phyloP scores from a whole-genome alignment of 2,888 invertebrate genomes.

The Diarsia mendica region DNA sequence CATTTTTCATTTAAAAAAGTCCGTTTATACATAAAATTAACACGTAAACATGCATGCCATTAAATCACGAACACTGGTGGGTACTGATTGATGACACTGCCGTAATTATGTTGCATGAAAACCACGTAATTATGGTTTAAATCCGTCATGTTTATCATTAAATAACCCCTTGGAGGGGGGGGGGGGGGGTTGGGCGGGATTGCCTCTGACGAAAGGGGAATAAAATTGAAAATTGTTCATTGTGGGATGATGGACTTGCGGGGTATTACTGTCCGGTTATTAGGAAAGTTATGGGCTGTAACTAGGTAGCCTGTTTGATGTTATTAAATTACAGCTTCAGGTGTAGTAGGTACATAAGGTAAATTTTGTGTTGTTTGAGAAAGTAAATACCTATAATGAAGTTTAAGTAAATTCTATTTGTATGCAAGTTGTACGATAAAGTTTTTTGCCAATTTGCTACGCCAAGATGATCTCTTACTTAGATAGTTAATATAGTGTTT shows the following conservation, averaged over 20 bases:
- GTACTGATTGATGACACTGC: constrained; percentile 67
- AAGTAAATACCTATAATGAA: too few species aligned
- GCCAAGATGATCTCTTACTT: too few species aligned
- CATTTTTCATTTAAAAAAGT: constrained; percentile 37
- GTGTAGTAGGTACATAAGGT: too few species aligned
- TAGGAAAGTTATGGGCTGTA: constrained; percentile 33
- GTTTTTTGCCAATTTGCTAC: too few species aligned
- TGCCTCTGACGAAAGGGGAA: too few species aligned
- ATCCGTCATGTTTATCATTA: constrained; percentile 63
- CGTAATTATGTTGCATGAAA: constrained; percentile 42
- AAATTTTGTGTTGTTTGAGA: too few species aligned
- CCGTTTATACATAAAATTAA: constrained; percentile 25
- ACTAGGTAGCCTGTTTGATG: constrained; percentile 30
- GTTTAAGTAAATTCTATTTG: too few species aligned
- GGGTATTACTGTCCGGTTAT: constrained; percentile 43
- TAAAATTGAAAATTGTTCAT: too few species aligned
- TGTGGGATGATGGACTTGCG: constrained; percentile 31
- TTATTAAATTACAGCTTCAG: constrained; percentile 27
- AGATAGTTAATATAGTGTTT: too few species aligned
- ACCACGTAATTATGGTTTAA: constrained; percentile 61
- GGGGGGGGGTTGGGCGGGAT: too few species aligned
- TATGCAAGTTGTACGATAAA: too few species aligned
- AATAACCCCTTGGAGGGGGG: constrained; percentile 19
- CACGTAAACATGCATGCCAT: constrained; percentile 44
- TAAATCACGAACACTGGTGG: constrained; percentile 53